Conservation (phyloP, 2,888 invertebrate species). For the Ephialtes manifestator region DNA sequence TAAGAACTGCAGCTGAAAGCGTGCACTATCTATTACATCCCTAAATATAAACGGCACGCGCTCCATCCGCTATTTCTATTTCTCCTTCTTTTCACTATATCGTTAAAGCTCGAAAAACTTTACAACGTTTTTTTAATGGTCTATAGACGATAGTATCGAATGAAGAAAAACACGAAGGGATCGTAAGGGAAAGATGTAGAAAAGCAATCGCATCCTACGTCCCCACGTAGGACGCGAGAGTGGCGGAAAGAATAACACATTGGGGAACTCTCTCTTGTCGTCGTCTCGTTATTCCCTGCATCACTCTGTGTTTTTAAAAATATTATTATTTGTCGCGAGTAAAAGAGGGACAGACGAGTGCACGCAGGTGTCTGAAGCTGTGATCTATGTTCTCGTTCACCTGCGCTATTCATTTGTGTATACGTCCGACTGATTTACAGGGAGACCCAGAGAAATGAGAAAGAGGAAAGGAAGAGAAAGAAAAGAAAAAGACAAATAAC, state of each 20-base stretch:
- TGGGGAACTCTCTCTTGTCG: constrained; percentile 25
- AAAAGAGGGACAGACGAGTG: constrained; percentile 10
- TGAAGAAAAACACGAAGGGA: constrained; percentile 45
- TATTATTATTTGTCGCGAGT: constrained; percentile 28
- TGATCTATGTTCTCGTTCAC: constrained; percentile 67
- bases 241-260: constrained; percentile 66
- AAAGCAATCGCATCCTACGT: too few relatives aligned
- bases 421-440: constrained; percentile 61
- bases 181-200: constrained; percentile 18
- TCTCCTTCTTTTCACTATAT: constrained; percentile 35
- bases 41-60: constrained; percentile 69
- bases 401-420: constrained; percentile 54
- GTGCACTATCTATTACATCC: constrained; percentile 59
- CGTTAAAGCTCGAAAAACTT: constrained; percentile 34
- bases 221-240: constrained; percentile 15
- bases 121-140: constrained; percentile 33
- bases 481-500: constrained; percentile 15
- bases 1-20: background rate
- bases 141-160: constrained; percentile 5
- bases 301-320: constrained; percentile 31
- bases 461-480: constrained; percentile 24
- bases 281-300: constrained; percentile 17
- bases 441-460: constrained; percentile 38
- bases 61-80: constrained; percentile 53
- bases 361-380: constrained; percentile 60